Base-by-base conservation (phyloP, 64 coral and sea anemone genomes). In the Orbicella faveolata region DNA sequence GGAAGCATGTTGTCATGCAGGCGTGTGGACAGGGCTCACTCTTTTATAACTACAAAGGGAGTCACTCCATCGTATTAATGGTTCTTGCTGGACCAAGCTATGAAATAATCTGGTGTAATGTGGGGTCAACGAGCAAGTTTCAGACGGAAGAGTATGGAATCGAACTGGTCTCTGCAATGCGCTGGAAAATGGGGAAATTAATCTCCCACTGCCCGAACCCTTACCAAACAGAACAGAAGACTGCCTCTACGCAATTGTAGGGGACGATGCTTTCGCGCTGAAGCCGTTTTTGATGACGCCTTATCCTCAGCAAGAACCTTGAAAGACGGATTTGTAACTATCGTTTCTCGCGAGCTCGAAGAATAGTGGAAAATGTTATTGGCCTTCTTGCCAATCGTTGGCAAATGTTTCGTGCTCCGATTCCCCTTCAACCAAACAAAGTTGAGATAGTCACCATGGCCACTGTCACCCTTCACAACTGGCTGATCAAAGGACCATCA, bases 201-300 rank as follows among this genome's bases (percentile, higher is more conserved):
- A 75, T 88, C 87, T 88, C 21, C 74, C 54, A 88, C 53, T 64
- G 54, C 87, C 54, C 63, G 74, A 84, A 64, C 87, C 87, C 36
- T 88, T 88, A 65, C 87, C 87, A 78, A 54, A 78, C 44, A 52
- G 76, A 78, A 78, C 37, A 78, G 44, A 78, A 78, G 76, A 78
- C 76, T 78, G 76, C 39, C 48, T 20, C 36, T 54, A 84, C 63
- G 83, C 78, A 61, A 90, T 90, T 90, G 80, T 83, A 65, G 80
- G 92, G 20, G 88, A 94, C 67, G 87, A 94, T 55, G 92, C 92
- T 76, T 94, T 94, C 61, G 52, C 87, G 0, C 73, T 94, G n/a
- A 77, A 84, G 63, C 81, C 68, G n/a, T 77, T 75, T 73, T 64
- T 94, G 21, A 86, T 94, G 91, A 93, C 82, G 67, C 84, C 83